Percentiles rank a stretch among this genome's conserved stretches.
Conservation (phyloP, 1,140 invertebrate species). For the Pseudomyrmex cubaensis region DNA sequence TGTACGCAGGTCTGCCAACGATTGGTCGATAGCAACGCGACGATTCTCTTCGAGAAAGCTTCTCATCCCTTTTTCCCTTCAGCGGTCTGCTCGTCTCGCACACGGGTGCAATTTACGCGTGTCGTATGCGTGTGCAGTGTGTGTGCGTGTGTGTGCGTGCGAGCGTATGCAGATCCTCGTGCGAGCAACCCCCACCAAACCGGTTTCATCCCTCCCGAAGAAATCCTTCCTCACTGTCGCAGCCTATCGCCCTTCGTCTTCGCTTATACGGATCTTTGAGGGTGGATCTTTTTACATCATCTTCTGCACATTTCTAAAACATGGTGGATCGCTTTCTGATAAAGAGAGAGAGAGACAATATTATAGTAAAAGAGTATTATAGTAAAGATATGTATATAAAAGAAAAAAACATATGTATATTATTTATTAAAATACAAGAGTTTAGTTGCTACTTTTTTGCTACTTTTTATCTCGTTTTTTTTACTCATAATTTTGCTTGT, state of each 20-base stretch:
- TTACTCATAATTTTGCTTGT: background rate
- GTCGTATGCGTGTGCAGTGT: constrained; percentile 49
- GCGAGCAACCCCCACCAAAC: constrained; percentile 57
- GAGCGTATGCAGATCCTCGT: constrained; percentile 68
- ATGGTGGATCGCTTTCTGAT: constrained; percentile 59
- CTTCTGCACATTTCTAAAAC: constrained; percentile 47
- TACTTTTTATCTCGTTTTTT: too few relatives aligned
- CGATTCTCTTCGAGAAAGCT: constrained; percentile 74
- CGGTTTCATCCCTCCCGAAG: constrained; percentile 59
- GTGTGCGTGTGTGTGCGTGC: constrained; percentile 49
- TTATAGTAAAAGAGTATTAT: too few relatives aligned
- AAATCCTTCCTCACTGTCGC: constrained; percentile 49
- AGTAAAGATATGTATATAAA: too few relatives aligned
- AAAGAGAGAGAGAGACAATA: too few relatives aligned
- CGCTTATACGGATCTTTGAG: constrained; percentile 59
- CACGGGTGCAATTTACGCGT: constrained; percentile 73
- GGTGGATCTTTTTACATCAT: constrained; percentile 70
- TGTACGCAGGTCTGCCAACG: constrained; percentile 83
- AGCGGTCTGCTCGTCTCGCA: constrained; percentile 11
- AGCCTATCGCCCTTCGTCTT: constrained; percentile 68
- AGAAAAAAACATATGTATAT: too few relatives aligned
- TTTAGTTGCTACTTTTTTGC: too few relatives aligned
- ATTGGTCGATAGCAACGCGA: constrained; percentile 83
- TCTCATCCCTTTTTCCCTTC: constrained; percentile 51
- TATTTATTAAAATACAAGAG: too few relatives aligned